A percentile compares a stretch with the other conserved stretches of the same genome.
Evolutionary conservation across 1,140 invertebrate species (phyloP).

Genomic region (Chrysopa pallens): DNA sequence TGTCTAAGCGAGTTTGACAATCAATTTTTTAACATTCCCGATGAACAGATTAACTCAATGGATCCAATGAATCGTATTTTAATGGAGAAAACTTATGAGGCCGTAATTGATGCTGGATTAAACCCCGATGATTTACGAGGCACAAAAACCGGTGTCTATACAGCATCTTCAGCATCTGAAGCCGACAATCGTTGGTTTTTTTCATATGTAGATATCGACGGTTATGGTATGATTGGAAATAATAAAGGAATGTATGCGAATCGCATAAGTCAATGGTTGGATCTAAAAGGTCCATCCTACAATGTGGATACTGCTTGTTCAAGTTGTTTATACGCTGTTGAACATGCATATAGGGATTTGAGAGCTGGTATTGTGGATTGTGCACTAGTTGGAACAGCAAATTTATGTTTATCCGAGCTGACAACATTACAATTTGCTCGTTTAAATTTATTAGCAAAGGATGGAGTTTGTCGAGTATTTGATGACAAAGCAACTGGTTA

Average conservation of each 20-base stretch:
- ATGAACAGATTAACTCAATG: constrained; percentile 28
- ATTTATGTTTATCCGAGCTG: no score
- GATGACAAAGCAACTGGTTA: constrained; percentile 38
- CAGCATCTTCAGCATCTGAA: constrained; percentile 16
- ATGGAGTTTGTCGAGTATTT: constrained; percentile 45
- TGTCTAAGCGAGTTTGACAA: constrained; percentile 24
- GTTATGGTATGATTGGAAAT: constrained; percentile 22
- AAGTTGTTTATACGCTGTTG: constrained; percentile 48
- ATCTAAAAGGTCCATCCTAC: constrained; percentile 52
- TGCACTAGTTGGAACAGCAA: no score
- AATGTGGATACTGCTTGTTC: constrained; percentile 67
- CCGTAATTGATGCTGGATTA: constrained; percentile 21
- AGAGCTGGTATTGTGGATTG: constrained; percentile 22
- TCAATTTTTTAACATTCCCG: constrained; percentile 32
- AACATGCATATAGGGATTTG: constrained; percentile 48
- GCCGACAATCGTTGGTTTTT: background rate
- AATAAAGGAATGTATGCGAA: constrained; percentile 29
- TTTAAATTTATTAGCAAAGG: background rate
- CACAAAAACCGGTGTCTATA: constrained; percentile 35
- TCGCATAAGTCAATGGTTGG: constrained; percentile 28
- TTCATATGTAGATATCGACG: constrained; percentile 13
- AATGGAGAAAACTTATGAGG: constrained; percentile 26
- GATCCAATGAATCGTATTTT: constrained; percentile 31
- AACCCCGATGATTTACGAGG: constrained; percentile 28
- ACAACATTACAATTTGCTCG: no score